These are phyloP conservation scores for Acromyrmex charruanus DNA, from an alignment of 1,140 invertebrate species.

Conservation along the genomic window DNA sequence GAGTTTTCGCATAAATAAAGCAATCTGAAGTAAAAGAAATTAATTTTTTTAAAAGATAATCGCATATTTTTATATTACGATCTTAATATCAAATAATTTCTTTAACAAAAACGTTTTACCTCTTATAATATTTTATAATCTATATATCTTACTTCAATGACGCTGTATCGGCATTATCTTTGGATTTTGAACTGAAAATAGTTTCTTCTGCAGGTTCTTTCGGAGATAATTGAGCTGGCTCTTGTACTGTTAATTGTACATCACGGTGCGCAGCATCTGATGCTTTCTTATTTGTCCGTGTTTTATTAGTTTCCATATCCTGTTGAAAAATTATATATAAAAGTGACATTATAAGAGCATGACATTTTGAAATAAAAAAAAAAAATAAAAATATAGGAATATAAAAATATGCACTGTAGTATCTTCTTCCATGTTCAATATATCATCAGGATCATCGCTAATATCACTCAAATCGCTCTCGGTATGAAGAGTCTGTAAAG, in stretches of 20 bases:
- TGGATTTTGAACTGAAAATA: constrained; percentile 81
- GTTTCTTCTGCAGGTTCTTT: constrained; percentile 74
- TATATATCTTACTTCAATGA: constrained; percentile 66
- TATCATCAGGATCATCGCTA: constrained; percentile 95
- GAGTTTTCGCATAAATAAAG: constrained; percentile 35
- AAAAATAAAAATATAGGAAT: constrained; percentile 45
- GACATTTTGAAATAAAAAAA: constrained; percentile 39
- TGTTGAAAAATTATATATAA: constrained; percentile 30
- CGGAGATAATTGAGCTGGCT: constrained; percentile 66
- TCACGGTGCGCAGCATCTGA: constrained; percentile 71
- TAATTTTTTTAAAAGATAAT: not conserved
- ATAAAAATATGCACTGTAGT: constrained; percentile 60
- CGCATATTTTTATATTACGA: not conserved
- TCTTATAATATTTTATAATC: constrained; percentile 32
- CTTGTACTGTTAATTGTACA: constrained; percentile 65
- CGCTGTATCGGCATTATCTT: constrained; percentile 73
- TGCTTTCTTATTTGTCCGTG: constrained; percentile 63
- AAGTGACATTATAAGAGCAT: not conserved
- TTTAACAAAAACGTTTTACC: not conserved
- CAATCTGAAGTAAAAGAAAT: constrained; percentile 18
- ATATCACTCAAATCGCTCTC: constrained; percentile 94
- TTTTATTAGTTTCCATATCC: constrained; percentile 74
- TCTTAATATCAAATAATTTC: constrained; percentile 3
- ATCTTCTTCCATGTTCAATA: constrained; percentile 92
- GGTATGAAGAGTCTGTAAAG: constrained; percentile 87